A percentile compares a stretch with the other conserved stretches of the same genome.
These are phyloP conservation scores for Aethina tumida DNA, from an alignment of 1,140 invertebrate species.

Conservation along the genomic window DNA sequence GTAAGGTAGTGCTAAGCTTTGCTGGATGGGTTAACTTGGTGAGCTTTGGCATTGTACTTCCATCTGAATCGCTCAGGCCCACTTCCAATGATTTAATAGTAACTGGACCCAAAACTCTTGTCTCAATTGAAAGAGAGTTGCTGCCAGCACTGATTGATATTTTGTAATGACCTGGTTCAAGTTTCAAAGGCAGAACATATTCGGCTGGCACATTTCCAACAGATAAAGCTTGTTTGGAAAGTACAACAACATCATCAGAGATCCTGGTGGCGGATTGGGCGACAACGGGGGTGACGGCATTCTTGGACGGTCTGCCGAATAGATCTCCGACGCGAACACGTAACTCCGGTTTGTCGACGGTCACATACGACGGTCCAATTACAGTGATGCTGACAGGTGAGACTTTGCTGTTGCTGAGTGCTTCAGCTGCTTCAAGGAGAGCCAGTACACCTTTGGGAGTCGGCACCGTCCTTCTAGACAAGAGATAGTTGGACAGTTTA, in stretches of 20 bases:
- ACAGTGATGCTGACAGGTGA: constrained; percentile 57
- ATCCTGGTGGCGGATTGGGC: constrained; percentile 65
- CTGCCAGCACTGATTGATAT: constrained; percentile 62
- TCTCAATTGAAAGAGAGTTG: constrained; percentile 54
- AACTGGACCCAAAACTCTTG: constrained; percentile 65
- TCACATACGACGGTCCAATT: constrained; percentile 60
- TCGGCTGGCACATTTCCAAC: constrained; percentile 49
- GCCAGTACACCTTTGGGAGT: constrained; percentile 70
- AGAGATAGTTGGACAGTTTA: constrained; percentile 86
- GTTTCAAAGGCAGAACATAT: constrained; percentile 71
- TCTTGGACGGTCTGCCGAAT: constrained; percentile 61
- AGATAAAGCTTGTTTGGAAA: constrained; percentile 49
- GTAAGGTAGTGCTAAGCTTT: constrained; percentile 54
- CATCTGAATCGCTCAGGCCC: constrained; percentile 84
- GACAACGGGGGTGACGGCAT: constrained; percentile 53
- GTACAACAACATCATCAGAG: constrained; percentile 63
- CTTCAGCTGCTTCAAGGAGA: constrained; percentile 67
- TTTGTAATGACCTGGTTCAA: constrained; percentile 77
- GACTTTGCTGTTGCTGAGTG: constrained; percentile 25
- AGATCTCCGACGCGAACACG: constrained; percentile 74
- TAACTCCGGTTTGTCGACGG: constrained; percentile 57
- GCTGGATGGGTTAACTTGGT: constrained; percentile 63
- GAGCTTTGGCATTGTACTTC: constrained; percentile 68
- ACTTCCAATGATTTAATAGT: constrained; percentile 71
- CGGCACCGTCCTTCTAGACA: constrained; percentile 83